Evolutionary conservation across 1,140 invertebrate species (phyloP).

Genomic region (Trissolcus basalis): DNA sequence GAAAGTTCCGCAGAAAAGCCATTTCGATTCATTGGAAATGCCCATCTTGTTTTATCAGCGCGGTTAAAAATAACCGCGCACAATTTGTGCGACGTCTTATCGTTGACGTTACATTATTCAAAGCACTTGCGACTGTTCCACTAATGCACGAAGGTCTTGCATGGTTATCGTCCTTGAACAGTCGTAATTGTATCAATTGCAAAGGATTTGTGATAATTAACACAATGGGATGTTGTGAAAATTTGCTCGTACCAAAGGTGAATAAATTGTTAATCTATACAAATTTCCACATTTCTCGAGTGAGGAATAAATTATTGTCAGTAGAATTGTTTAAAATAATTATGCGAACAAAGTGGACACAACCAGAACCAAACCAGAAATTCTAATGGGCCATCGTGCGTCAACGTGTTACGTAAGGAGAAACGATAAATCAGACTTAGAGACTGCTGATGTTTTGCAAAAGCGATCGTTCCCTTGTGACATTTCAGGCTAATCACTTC

Average conservation of each 20-base stretch:
- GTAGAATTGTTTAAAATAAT: not conserved
- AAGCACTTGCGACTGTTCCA: constrained; percentile 37
- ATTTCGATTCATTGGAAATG: constrained; percentile 55
- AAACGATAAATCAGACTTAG: constrained; percentile 45
- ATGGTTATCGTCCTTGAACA: constrained; percentile 50
- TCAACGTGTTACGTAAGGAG: constrained; percentile 38
- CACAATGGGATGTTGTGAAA: constrained; percentile 38
- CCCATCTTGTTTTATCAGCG: constrained; percentile 36
- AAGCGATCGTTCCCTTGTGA: constrained; percentile 35
- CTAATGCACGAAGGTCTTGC: constrained; percentile 48
- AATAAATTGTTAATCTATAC: no score
- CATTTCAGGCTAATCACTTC: constrained; percentile 45
- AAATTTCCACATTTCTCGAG: no score
- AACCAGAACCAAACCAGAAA: constrained; percentile 36
- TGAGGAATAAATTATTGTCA: no score
- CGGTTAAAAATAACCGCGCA: constrained; percentile 45
- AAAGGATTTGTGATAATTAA: constrained; percentile 43
- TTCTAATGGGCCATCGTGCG: constrained; percentile 35
- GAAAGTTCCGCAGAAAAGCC: constrained; percentile 25
- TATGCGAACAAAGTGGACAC: not conserved
- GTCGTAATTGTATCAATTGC: constrained; percentile 37
- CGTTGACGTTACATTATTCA: constrained; percentile 49
- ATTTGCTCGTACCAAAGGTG: constrained; percentile 9
- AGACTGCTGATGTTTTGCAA: constrained; percentile 43
- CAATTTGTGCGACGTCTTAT: constrained; percentile 42